phyloP scores from a whole-genome alignment of 2,888 invertebrate genomes.

The Eumacrocentrus americanus region DNA sequence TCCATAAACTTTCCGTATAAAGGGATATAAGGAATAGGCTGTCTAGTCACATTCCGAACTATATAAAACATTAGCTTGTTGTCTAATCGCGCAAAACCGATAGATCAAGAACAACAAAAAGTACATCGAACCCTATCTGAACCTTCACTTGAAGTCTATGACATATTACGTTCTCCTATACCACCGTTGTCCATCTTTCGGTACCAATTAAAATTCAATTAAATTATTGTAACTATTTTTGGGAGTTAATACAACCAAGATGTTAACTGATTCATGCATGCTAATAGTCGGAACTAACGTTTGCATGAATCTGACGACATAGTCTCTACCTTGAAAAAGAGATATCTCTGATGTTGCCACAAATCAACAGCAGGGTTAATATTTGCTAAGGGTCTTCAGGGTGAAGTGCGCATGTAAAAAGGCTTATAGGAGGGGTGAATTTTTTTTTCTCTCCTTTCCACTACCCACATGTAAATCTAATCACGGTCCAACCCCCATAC shows the following conservation, averaged over 20 bases:
- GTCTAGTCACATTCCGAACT: too few species aligned
- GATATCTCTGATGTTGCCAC: neutral
- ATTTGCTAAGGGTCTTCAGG: constrained; percentile 45
- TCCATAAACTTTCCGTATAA: too few species aligned
- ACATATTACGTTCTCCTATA: too few species aligned
- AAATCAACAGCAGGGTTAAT: constrained; percentile 44
- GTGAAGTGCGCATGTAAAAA: constrained; percentile 42
- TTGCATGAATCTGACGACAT: constrained; percentile 3
- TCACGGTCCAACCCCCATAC: constrained; percentile 53
- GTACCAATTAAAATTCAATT: too few species aligned
- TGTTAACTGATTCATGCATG: too few species aligned
- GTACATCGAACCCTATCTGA: neutral
- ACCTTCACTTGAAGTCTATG: too few species aligned
- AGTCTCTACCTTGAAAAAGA: neutral
- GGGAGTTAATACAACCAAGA: too few species aligned
- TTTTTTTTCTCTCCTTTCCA: constrained; percentile 26
- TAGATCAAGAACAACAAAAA: neutral
- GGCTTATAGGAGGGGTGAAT: constrained; percentile 40
- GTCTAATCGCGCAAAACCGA: neutral
- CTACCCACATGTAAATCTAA: constrained; percentile 61
- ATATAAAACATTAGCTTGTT: too few species aligned
- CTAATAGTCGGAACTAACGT: too few species aligned
- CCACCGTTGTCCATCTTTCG: too few species aligned
- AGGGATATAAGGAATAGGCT: too few species aligned
- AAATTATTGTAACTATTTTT: too few species aligned